A percentile compares a stretch with the other conserved stretches of the same genome.
phyloP scores from a whole-genome alignment of 2,113 vertebrate genomes.

The Oxygymnocypris stewartii region DNA sequence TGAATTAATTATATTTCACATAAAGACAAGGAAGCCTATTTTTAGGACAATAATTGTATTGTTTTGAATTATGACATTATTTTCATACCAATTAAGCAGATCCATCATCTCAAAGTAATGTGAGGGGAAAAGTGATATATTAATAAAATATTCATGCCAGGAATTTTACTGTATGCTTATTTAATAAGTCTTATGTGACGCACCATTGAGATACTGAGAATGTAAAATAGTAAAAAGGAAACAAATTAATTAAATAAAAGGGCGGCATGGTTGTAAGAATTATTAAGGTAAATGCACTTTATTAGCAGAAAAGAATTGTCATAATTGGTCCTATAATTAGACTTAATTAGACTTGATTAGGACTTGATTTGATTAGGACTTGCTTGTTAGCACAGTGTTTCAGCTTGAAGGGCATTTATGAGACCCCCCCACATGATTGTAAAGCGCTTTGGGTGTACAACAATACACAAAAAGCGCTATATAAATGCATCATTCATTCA shows the following conservation, averaged over 20 bases:
- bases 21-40: neutral
- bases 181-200: neutral
- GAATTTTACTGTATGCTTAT: neutral
- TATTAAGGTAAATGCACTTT: neutral
- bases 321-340: neutral
- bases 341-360: neutral
- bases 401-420: conserved; percentile 62
- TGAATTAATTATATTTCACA: neutral
- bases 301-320: neutral
- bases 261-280: neutral
- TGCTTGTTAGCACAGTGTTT: conserved; percentile 65
- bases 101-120: neutral
- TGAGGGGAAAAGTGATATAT: neutral
- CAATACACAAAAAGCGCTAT: too few species aligned
- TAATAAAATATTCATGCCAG: neutral
- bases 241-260: neutral
- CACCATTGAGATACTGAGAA: neutral
- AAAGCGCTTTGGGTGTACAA: too few species aligned
- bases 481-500: too few species aligned
- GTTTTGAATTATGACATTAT: neutral
- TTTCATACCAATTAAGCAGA: neutral
- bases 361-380: conserved; percentile 12
- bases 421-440: too few species aligned
- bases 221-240: neutral
- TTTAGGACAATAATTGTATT: neutral